Evolutionary conservation across 1,140 invertebrate genomes (phyloP).

Genomic region (Calephelis nemesis): DNA sequence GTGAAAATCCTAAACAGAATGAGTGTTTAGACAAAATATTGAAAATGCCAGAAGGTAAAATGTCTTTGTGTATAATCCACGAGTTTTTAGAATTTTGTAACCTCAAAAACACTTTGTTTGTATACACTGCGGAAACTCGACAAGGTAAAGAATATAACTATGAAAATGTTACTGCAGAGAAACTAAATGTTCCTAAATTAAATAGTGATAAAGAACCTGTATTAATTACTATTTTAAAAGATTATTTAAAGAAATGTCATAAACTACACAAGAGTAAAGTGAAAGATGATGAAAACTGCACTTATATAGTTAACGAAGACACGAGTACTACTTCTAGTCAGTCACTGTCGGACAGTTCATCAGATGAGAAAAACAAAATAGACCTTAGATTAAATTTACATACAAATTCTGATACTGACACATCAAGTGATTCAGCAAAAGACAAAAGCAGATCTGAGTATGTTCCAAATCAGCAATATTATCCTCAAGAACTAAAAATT

Average conservation of each 20-base stretch:
- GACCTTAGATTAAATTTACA: slow-evolving; percentile 61
- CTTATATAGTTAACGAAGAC: slow-evolving; percentile 69
- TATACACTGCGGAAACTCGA: slow-evolving; percentile 73
- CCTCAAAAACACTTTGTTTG: slow-evolving; percentile 74
- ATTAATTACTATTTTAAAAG: slow-evolving; percentile 60
- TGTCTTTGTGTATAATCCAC: slow-evolving; percentile 67
- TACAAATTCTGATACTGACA: slow-evolving; percentile 65
- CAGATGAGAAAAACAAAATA: slow-evolving; percentile 70
- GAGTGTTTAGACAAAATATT: slow-evolving; percentile 62
- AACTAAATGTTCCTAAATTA: slow-evolving; percentile 50
- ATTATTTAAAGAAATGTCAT: slow-evolving; percentile 40
- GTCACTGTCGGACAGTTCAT: slow-evolving; percentile 66
- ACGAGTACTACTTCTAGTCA: slow-evolving; percentile 57
- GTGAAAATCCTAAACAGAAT: slow-evolving; percentile 68
- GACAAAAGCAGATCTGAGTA: slow-evolving; percentile 69
- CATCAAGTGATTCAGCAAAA: slow-evolving; percentile 63
- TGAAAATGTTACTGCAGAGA: slow-evolving; percentile 51
- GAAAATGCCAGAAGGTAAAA: slow-evolving; percentile 64
- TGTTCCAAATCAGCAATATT: slow-evolving; percentile 57
- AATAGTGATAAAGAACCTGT: slow-evolving; percentile 55
- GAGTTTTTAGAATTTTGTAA: slow-evolving; percentile 77
- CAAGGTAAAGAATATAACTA: slow-evolving; percentile 69
- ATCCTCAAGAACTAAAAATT: slow-evolving; percentile 22
- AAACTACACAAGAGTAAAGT: slow-evolving; percentile 32
- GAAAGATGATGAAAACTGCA: slow-evolving; percentile 63